A percentile compares a stretch with the other conserved stretches of the same genome.
Evolutionary conservation across 2,113 vertebrate genomes (phyloP).

Genomic region (Xiphorhynchus elegans): DNA sequence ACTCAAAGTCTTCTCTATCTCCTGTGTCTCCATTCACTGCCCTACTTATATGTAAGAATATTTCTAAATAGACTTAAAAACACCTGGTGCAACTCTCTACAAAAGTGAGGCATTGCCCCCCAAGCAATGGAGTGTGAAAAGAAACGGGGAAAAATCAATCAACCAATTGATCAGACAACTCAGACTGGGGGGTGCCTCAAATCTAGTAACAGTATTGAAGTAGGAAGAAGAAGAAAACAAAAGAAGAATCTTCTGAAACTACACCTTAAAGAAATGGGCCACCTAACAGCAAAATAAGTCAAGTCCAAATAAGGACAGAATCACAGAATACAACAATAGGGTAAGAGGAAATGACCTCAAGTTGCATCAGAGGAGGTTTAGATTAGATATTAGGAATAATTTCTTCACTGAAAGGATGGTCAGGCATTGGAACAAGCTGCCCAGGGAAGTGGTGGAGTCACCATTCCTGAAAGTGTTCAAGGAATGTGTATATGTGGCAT

Average conservation of each 20-base stretch:
- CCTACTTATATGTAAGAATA: not conserved
- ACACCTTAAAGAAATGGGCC: rapidly evolving
- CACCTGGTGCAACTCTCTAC: not conserved
- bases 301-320: not conserved
- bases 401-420: not conserved
- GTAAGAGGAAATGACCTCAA: not conserved
- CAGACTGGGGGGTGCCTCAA: not conserved
- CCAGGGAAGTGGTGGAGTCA: not conserved
- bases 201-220: not conserved
- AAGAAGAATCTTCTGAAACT: not conserved
- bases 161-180: not conserved
- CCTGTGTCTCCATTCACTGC: not conserved
- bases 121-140: not conserved
- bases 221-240: not conserved
- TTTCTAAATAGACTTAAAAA: not conserved
- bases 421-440: not conserved
- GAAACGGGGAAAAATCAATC: not conserved
- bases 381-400: not conserved
- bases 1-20: not conserved
- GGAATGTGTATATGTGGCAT: not conserved
- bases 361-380: not conserved
- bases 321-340: not conserved
- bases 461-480: not conserved
- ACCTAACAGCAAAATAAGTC: rapidly evolving
- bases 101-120: not conserved